phyloP scores from a whole-genome alignment of 2,888 invertebrate genomes.

The Calameuta idolon region DNA sequence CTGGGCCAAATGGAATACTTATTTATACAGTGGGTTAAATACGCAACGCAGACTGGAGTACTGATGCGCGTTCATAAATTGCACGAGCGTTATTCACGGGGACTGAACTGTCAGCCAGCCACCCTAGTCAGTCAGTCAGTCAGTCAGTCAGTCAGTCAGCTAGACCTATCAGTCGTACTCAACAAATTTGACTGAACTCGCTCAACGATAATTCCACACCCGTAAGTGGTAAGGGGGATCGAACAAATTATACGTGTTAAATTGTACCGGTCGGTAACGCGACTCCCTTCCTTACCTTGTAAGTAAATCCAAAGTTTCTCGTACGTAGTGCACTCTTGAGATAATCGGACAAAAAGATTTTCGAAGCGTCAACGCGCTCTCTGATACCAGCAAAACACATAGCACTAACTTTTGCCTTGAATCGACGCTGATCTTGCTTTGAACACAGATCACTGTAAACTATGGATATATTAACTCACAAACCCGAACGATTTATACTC shows the following conservation, averaged over 20 bases:
- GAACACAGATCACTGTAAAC: background rate
- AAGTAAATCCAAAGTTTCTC: background rate
- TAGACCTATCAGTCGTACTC: background rate
- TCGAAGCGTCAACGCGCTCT: background rate
- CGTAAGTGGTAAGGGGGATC: background rate
- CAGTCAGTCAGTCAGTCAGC: background rate
- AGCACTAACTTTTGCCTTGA: background rate
- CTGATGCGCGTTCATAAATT: background rate
- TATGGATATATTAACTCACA: background rate
- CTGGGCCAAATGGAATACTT: slow-evolving; percentile 48
- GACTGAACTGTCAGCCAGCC: background rate
- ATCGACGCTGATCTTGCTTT: background rate
- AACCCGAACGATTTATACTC: background rate
- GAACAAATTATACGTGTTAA: background rate
- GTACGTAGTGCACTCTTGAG: background rate
- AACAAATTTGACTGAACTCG: background rate
- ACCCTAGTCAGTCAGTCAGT: background rate
- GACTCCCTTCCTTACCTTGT: background rate
- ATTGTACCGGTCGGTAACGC: background rate
- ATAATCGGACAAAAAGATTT: background rate
- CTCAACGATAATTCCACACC: background rate
- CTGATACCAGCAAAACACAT: background rate
- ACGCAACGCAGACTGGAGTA: background rate
- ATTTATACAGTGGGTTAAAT: slow-evolving; percentile 26
- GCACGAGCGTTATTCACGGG: background rate